phyloP scores from a whole-genome alignment of 1,140 invertebrate genomes.

The Caenorhabditis brenneri region DNA sequence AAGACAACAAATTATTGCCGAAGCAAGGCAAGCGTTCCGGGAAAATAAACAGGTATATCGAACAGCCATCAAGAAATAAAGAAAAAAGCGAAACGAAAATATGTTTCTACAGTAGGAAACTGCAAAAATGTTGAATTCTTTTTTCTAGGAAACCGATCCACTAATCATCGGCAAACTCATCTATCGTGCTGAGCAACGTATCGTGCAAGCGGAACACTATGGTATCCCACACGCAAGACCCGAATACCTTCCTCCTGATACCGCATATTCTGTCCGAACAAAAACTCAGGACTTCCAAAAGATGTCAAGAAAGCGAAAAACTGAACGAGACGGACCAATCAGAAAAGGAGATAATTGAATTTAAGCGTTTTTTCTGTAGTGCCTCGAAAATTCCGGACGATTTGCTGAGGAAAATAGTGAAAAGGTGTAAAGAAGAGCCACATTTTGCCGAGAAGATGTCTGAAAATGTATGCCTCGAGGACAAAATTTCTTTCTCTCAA shows the following conservation, averaged over 20 bases:
- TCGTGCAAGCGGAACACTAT: conserved; percentile 48
- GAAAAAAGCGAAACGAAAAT: too few species aligned
- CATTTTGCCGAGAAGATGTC: background rate
- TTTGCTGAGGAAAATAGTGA: background rate
- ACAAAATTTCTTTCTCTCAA: background rate
- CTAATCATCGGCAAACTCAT: conserved; percentile 29
- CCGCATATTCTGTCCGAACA: conserved; percentile 44
- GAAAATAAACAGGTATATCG: conserved; percentile 36
- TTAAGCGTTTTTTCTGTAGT: background rate
- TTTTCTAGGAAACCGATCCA: conserved; percentile 18
- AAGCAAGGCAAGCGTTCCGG: conserved; percentile 15
- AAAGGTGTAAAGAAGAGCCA: background rate
- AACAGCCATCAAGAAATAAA: too few species aligned
- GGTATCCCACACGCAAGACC: conserved; percentile 45
- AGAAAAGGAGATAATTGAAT: background rate
- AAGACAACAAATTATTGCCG: conserved; percentile 21
- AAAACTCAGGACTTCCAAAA: conserved; percentile 4
- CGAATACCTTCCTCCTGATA: conserved; percentile 50
- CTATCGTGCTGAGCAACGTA: conserved; percentile 1
- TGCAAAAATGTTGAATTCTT: too few species aligned
- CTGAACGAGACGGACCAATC: background rate
- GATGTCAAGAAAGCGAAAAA: conserved; percentile 28
- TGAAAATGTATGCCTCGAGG: background rate
- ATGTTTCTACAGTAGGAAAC: too few species aligned
- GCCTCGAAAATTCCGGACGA: conserved; percentile 13